Evolutionary conservation across 2,797 vertebrate species (phyloP), one percentile per base, ranked within the genome.

Genomic region (Schizopygopsis malacanthus): DNA sequence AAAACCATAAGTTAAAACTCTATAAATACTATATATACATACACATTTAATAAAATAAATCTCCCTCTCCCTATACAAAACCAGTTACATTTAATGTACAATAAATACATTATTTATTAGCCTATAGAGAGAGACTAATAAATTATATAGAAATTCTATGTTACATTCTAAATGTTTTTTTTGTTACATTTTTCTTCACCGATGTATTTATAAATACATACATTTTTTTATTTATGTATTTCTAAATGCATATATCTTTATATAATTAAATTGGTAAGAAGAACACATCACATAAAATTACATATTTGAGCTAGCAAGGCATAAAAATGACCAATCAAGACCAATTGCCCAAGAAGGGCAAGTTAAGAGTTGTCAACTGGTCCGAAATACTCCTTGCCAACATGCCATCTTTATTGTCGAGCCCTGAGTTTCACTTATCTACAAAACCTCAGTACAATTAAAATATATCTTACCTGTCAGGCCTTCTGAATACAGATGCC

Each of bases 401-500:
- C 2, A 59, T 33, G 20, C 13, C 59, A 47, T 80, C 9, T 80
- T 65, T 67, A 50, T 33, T 50, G 25, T 28, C 33, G 78, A 67
- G 16, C 50, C 43, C 16, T 67, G 16, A 7, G n/a, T 56, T 84
- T 47, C 9, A 56, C 3, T 41, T 20, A 33, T 78, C 25, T 7
- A 69, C 61, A 20, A 28, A 54, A 72, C 37, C 1, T 45, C 15
- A 2, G 20, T 45, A 61, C 8, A 59, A 77, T 39, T 43, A 47
- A 20, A 65, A 56, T 15, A 41, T n/a, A 50, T 87, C 85, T 85
- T 89, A 89, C 89, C 88, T 89, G 43, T 22, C 47, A 69, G 59
- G 18, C 41, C 56, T 41, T 73, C 65, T 70, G 25, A 77, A 79
- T 43, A 59, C 69, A 75, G 52, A 61, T 70, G 41, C 10, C 41